These are phyloP conservation scores for Hydropsyche tenuis DNA, from an alignment of 1,140 invertebrate genomes.

Conservation along the genomic window DNA sequence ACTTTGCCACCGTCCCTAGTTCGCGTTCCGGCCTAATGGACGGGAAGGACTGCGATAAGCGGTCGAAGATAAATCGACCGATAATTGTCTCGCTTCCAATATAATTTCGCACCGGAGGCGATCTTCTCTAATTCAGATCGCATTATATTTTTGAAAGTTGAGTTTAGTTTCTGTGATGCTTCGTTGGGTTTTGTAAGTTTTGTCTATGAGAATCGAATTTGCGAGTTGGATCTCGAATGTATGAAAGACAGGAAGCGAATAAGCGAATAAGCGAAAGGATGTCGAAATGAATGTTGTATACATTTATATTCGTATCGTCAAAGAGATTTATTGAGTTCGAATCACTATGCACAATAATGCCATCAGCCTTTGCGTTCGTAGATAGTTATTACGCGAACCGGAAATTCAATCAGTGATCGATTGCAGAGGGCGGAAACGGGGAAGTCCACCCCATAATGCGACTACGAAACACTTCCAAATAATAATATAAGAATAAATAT, in stretches of 20 bases:
- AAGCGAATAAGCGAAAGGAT: too few species aligned
- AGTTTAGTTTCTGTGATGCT: too few species aligned
- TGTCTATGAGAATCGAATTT: too few species aligned
- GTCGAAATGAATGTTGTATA: neutral
- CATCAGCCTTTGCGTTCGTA: slow-evolving; percentile 42
- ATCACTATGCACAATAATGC: slow-evolving; percentile 45
- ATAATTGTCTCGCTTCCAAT: slow-evolving; percentile 48
- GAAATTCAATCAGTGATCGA: slow-evolving; percentile 48
- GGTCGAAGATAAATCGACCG: slow-evolving; percentile 49
- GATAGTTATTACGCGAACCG: slow-evolving; percentile 49
- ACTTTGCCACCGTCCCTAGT: too few species aligned
- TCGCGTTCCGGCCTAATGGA: slow-evolving; percentile 47
- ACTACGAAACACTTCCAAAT: too few species aligned
- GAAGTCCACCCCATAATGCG: slow-evolving; percentile 15
- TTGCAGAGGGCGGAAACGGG: slow-evolving; percentile 34
- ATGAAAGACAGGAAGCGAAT: too few species aligned
- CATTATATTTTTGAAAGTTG: neutral
- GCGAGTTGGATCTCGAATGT: too few species aligned
- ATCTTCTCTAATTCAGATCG: neutral
- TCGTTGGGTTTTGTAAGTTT: too few species aligned
- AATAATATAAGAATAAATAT: too few species aligned
- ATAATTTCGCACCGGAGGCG: too few species aligned
- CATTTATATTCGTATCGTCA: slow-evolving; percentile 28
- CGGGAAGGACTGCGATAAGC: slow-evolving; percentile 49
- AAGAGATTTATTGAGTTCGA: slow-evolving; percentile 42